Percentiles rank a stretch among this genome's conserved stretches.
Conservation (phyloP, 2,888 invertebrate species). For the Penaeus monodon region DNA sequence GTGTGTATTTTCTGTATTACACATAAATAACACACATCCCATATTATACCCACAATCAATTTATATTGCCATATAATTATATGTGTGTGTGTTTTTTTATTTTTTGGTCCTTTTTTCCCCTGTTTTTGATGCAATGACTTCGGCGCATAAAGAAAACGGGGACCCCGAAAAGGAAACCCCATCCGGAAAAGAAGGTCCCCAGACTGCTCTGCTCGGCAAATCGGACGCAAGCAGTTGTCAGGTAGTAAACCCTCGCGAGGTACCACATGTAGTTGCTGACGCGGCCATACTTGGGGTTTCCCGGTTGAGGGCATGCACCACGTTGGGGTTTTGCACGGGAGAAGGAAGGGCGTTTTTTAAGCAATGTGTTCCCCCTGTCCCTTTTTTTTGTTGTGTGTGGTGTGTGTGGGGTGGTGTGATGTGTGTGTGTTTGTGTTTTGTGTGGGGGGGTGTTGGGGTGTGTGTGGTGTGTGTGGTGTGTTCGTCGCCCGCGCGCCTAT, state of each 20-base stretch:
- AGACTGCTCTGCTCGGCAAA: conserved; percentile 70
- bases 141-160: too few species aligned
- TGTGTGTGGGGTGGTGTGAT: too few species aligned
- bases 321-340: conserved; percentile 17
- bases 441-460: too few species aligned
- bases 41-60: too few species aligned
- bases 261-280: conserved; percentile 73
- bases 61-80: background rate
- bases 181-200: conserved; percentile 71
- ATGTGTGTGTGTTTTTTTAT: background rate
- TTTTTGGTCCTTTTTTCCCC: background rate
- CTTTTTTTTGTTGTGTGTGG: too few species aligned
- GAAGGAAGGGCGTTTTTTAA: too few species aligned
- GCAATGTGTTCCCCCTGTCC: too few species aligned
- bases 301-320: conserved; percentile 44
- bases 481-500: too few species aligned
- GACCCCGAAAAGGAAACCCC: conserved; percentile 69
- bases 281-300: conserved; percentile 68
- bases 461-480: too few species aligned
- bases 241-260: conserved; percentile 72
- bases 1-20: background rate
- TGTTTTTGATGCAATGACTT: background rate
- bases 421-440: too few species aligned
- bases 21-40: background rate
- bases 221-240: conserved; percentile 71